phyloP scores from a whole-genome alignment of 2,113 vertebrate genomes.

The Recurvirostra avosetta region DNA sequence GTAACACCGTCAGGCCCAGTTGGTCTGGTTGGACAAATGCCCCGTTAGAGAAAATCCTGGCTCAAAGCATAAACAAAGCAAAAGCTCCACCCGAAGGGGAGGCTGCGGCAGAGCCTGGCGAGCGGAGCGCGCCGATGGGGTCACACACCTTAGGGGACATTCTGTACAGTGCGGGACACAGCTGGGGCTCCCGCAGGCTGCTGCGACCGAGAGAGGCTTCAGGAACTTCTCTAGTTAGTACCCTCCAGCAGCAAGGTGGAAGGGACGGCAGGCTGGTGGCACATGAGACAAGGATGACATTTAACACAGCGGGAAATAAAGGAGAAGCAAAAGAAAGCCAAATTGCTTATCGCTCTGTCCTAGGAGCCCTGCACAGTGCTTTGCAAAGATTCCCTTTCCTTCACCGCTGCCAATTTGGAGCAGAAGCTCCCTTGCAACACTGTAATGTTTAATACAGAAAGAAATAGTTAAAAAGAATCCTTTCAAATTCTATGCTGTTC shows the following conservation, averaged over 20 bases:
- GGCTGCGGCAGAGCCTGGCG: background rate
- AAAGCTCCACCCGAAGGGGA: background rate
- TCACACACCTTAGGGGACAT: background rate
- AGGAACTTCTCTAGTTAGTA: background rate
- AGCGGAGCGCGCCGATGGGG: background rate
- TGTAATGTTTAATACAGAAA: background rate
- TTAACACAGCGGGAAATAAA: background rate
- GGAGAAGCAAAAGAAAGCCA: background rate
- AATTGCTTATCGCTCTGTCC: background rate
- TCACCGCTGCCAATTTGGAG: background rate
- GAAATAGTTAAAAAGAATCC: background rate
- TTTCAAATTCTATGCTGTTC: background rate
- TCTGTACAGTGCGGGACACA: accelerated
- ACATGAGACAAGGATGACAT: background rate
- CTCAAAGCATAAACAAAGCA: background rate
- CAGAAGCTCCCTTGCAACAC: background rate
- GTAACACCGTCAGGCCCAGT: background rate
- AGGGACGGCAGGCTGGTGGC: background rate
- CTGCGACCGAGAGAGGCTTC: background rate
- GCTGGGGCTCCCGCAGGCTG: background rate
- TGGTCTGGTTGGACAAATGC: background rate
- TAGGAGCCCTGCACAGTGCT: background rate
- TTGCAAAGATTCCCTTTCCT: background rate
- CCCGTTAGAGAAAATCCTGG: background rate
- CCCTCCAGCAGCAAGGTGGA: background rate